A percentile compares a stretch with the other conserved stretches of the same genome.
phyloP scores from a whole-genome alignment of 2,797 vertebrate genomes.

The Pipistrellus pipistrellus region DNA sequence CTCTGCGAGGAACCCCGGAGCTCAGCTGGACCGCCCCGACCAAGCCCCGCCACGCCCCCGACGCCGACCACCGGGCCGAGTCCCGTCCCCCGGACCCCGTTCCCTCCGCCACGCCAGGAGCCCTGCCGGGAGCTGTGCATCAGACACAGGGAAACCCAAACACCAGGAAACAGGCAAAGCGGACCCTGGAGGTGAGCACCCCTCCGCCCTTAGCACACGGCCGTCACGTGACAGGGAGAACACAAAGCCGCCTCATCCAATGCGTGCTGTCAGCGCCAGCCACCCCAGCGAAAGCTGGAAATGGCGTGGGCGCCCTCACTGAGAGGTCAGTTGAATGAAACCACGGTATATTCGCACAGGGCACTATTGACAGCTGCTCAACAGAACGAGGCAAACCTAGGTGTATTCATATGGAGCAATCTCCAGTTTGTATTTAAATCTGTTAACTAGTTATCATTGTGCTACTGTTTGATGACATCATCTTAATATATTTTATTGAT shows the following conservation, averaged over 20 bases:
- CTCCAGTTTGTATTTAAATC: too few relatives aligned
- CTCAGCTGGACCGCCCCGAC: not conserved
- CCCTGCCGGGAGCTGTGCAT: not conserved
- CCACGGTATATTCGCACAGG: too few relatives aligned
- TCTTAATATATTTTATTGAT: too few relatives aligned
- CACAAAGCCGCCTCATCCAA: not conserved
- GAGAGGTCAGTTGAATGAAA: not conserved
- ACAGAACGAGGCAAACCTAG: too few relatives aligned
- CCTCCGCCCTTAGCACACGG: not conserved
- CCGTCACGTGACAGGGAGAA: not conserved
- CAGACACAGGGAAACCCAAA: not conserved
- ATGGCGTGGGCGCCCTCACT: not conserved
- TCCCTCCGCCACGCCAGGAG: not conserved
- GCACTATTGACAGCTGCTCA: too few relatives aligned
- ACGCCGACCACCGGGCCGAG: not conserved
- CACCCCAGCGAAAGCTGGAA: not conserved
- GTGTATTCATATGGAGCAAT: too few relatives aligned
- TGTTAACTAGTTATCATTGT: too few relatives aligned
- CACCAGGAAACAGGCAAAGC: too few relatives aligned
- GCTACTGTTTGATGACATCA: too few relatives aligned
- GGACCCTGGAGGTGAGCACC: too few relatives aligned
- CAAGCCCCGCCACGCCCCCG: not conserved
- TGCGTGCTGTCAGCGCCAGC: not conserved
- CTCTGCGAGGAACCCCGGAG: slow-evolving; percentile 87
- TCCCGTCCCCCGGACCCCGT: not conserved